phyloP scores from a whole-genome alignment of 1,140 invertebrate species.

The Polypedilum pembai region DNA sequence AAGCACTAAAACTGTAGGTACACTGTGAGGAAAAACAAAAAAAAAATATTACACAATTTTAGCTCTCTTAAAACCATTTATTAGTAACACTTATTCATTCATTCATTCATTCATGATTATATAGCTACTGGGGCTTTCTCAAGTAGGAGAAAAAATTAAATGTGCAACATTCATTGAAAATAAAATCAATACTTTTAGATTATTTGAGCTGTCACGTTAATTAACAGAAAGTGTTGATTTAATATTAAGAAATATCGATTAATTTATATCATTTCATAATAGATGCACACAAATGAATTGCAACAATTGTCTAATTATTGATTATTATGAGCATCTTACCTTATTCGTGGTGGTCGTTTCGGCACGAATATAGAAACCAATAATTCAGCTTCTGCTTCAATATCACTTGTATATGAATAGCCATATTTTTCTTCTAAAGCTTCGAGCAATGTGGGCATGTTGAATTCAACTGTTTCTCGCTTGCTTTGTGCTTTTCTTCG shows the following conservation, averaged over 20 bases:
- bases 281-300: too few relatives aligned
- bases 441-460: constrained; percentile 75
- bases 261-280: too few relatives aligned
- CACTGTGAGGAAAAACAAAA: constrained; percentile 38
- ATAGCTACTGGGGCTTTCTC: background rate
- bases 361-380: constrained; percentile 74
- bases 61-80: too few relatives aligned
- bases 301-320: too few relatives aligned
- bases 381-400: constrained; percentile 51
- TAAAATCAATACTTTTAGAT: too few relatives aligned
- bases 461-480: background rate
- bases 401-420: constrained; percentile 45
- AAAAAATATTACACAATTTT: too few relatives aligned
- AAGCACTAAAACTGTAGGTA: constrained; percentile 77
- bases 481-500: background rate
- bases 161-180: too few relatives aligned
- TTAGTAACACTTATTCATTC: background rate
- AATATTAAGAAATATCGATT: too few relatives aligned
- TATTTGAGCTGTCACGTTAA: too few relatives aligned
- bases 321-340: constrained; percentile 19
- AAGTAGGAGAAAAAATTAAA: too few relatives aligned
- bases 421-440: constrained; percentile 79
- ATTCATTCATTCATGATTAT: constrained; percentile 7
- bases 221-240: too few relatives aligned
- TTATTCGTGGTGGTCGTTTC: constrained; percentile 63